Base-by-base conservation (phyloP, 2,797 vertebrate genomes). In the Hephaestus fuliginosus region DNA sequence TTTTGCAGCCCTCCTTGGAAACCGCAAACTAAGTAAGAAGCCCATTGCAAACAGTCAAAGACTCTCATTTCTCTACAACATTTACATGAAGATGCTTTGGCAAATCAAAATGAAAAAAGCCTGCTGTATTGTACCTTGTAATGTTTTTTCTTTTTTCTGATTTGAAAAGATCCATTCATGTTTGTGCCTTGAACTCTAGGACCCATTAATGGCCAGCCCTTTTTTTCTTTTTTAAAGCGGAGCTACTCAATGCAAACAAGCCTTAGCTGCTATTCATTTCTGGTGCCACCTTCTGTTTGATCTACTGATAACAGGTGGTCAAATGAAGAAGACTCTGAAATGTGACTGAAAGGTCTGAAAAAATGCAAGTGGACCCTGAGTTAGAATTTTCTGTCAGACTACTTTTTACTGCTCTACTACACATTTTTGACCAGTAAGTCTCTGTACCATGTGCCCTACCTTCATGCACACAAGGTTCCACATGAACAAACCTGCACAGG, bases 1-100 rank as follows among this genome's bases (percentile, higher is more conserved):
- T 41, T 52, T 71, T 70, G 69, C 61, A 76, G 58, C 33, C 79
- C 33, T 41, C 18, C 43, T 64, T 48, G 44, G 66, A 75, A 76
- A 80, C 10, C 30, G 60, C 61, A 68, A 83, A 80, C 55, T 66
- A 4, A 22, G 68, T 9, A 46, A 60, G 52, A 69, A 68, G 61
- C 52, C 74, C 57, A 46, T 39, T 17, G 60, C 22, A 66, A 73
- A 41, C 63, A 80, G 61, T 33, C 41, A 49, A 55, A 48, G 25
- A 65, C 7, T 56, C 15, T 0, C 57, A 43, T 30, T 39, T 57
- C 25, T 62, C 18, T 7, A 10, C 13, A 33, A 52, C n/a, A 73
- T 36, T 41, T 11, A 63, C 9, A 17, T 53, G 33, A 58, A 25
- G 25, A 25, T 25, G 25, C 25, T 25, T 25, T 25, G 25, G 25